Conservation (phyloP, 53 echinoderm and acorn worm species). For the Antedon mediterranea region DNA sequence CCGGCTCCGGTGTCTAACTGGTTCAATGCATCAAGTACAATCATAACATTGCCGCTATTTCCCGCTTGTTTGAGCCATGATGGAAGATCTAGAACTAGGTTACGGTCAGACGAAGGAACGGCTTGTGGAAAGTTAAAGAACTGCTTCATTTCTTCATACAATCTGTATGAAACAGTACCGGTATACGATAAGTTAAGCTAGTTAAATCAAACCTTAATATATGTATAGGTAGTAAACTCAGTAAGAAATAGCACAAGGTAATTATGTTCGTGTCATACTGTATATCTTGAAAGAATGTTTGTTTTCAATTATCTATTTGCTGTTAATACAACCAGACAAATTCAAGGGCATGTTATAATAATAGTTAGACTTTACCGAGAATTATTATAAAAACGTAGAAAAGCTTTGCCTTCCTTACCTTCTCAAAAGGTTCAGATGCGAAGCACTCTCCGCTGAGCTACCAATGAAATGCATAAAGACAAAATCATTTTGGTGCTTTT, state of each 20-base stretch:
- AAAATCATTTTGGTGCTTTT: constrained; percentile 27
- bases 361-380: no score
- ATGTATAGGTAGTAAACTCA: no score
- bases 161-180: no score
- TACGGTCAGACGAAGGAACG: constrained; percentile 23
- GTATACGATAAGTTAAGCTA: no score
- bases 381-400: no score
- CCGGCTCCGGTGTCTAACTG: constrained; percentile 40
- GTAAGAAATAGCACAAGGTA: no score
- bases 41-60: constrained; percentile 26
- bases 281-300: no score
- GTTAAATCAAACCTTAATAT: no score
- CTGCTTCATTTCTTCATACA: constrained; percentile 34
- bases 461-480: constrained; percentile 52
- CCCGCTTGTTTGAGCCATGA: constrained; percentile 37
- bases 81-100: constrained; percentile 21
- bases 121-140: constrained; percentile 10
- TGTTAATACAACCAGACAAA: no score
- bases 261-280: no score
- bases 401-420: constrained; percentile 12
- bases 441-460: constrained; percentile 39
- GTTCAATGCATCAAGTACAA: constrained; percentile 48
- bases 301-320: no score
- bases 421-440: constrained; percentile 28
- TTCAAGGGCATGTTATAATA: no score